Conservation (phyloP, 2,888 invertebrate species). For the Cataglyphis altisquamis region DNA sequence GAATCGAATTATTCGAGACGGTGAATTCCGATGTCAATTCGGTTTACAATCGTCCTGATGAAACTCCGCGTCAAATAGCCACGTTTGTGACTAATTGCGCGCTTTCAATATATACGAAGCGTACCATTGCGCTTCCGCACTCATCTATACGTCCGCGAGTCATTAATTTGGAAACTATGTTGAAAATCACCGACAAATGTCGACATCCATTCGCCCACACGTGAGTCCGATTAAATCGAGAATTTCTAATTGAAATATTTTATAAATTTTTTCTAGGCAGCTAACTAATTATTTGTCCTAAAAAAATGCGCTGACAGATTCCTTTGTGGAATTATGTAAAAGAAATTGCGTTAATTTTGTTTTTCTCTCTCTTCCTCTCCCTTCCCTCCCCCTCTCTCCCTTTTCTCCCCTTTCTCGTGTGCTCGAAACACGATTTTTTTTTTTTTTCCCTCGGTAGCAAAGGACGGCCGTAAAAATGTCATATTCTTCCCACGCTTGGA, state of each 20-base stretch:
- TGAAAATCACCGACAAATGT: conserved; percentile 32
- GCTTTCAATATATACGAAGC: conserved; percentile 37
- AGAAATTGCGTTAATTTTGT: neutral
- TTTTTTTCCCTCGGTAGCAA: conserved; percentile 24
- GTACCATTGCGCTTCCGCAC: conserved; percentile 35
- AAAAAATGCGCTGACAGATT: too few relatives aligned
- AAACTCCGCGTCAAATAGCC: conserved; percentile 41
- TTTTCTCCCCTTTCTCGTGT: neutral
- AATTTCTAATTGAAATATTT: neutral
- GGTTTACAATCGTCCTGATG: conserved; percentile 52
- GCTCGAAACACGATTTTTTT: neutral
- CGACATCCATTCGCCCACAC: neutral
- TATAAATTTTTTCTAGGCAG: neutral
- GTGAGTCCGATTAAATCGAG: neutral
- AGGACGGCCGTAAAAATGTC: conserved; percentile 25
- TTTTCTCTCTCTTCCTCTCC: neutral
- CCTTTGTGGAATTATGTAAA: neutral
- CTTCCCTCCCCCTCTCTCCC: too few relatives aligned
- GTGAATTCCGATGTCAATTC: conserved; percentile 42
- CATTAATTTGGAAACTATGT: conserved; percentile 37
- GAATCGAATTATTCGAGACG: conserved; percentile 52
- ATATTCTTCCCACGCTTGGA: neutral
- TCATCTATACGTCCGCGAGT: conserved; percentile 34
- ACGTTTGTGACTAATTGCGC: conserved; percentile 49
- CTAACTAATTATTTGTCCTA: neutral